Conservation (phyloP, 2,113 vertebrate species). For the Aegithalos caudatus region DNA sequence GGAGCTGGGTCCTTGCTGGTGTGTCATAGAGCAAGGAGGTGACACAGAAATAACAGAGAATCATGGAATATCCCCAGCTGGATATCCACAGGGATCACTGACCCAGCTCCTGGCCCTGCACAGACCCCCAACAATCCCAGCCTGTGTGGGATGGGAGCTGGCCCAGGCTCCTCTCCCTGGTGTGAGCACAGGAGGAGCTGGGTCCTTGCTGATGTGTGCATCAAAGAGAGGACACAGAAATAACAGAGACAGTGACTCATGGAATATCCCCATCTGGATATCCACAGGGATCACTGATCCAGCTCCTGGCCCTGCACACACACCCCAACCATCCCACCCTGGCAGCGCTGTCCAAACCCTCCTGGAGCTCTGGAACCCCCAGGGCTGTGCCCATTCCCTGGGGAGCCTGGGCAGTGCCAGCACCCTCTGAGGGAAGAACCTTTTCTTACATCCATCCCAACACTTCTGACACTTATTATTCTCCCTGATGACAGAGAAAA, state of each 20-base stretch:
- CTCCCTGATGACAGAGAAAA: background rate
- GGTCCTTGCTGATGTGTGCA: background rate
- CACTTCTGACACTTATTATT: background rate
- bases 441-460: background rate
- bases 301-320: background rate
- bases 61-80: background rate
- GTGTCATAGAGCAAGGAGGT: rapidly evolving
- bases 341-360: rapidly evolving
- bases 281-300: background rate
- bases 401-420: background rate
- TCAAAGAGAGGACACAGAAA: rapidly evolving
- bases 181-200: background rate
- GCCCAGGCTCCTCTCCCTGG: too few species aligned
- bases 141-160: background rate
- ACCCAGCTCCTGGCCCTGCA: background rate
- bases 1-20: background rate
- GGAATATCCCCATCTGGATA: background rate
- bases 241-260: rapidly evolving
- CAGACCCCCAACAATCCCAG: background rate
- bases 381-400: background rate
- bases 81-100: background rate
- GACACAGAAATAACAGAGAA: background rate
- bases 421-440: background rate
- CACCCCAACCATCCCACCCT: background rate
- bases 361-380: background rate